Percentiles rank a stretch among this genome's conserved stretches.
phyloP scores from a whole-genome alignment of 2,113 vertebrate species.

The Pelusios castaneus region DNA sequence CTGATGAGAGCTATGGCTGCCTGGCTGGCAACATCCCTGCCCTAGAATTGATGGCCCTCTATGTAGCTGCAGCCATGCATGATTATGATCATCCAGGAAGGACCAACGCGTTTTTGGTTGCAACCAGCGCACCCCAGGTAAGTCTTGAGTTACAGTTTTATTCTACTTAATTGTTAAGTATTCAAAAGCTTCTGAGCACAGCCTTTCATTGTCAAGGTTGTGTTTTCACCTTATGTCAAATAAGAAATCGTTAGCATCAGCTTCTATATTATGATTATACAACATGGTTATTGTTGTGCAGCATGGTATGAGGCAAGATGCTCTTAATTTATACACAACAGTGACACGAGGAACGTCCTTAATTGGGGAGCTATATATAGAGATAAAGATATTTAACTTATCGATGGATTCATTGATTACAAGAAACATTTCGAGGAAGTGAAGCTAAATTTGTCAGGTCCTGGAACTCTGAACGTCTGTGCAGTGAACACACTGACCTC shows the following conservation, averaged over 20 bases:
- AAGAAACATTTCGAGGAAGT: not conserved
- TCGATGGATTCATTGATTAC: not conserved
- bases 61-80: constrained; percentile 98
- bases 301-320: constrained; percentile 2
- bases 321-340: not conserved
- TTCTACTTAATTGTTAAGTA: not conserved
- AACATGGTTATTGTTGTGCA: not conserved
- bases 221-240: not conserved
- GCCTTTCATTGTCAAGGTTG: not conserved
- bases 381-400: not conserved
- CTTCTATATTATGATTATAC: not conserved
- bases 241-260: not conserved
- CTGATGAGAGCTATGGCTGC: constrained; percentile 91
- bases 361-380: not conserved
- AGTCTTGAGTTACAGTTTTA: not conserved
- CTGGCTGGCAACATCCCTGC: constrained; percentile 96
- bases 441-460: not conserved
- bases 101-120: constrained; percentile 97
- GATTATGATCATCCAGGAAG: constrained; percentile 97
- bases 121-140: constrained; percentile 96
- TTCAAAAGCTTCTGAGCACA: not conserved
- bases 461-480: not conserved
- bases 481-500: not conserved
- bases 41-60: constrained; percentile 96
- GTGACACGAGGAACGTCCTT: not conserved